These are phyloP conservation scores for Chloropsis hardwickii DNA, from an alignment of 2,113 vertebrate genomes.

Conservation along the genomic window DNA sequence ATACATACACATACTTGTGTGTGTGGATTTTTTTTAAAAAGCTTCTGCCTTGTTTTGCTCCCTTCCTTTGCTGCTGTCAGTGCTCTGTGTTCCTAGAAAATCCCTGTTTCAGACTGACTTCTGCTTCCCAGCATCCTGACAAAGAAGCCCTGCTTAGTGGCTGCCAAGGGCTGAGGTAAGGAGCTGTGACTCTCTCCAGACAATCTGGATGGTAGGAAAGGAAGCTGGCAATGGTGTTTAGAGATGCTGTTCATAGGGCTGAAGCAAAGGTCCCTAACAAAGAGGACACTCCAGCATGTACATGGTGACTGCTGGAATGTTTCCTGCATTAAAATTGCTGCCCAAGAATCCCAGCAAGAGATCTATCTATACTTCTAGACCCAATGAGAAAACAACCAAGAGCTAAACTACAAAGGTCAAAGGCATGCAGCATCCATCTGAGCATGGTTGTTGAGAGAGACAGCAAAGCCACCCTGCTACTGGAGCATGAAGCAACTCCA, in stretches of 20 bases:
- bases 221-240: background rate
- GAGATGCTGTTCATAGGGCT: fast-evolving
- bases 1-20: fast-evolving
- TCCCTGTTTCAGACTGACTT: background rate
- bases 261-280: background rate
- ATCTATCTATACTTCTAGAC: background rate
- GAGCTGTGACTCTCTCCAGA: background rate
- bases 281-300: background rate
- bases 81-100: background rate
- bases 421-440: background rate
- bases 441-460: background rate
- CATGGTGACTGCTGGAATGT: fast-evolving
- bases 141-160: background rate
- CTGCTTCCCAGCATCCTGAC: background rate
- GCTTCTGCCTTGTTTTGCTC: background rate
- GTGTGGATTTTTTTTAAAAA: background rate
- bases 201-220: background rate
- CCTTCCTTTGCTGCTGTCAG: background rate
- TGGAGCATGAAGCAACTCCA: constrained; percentile 1
- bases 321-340: background rate
- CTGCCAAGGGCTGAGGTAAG: background rate
- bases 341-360: background rate
- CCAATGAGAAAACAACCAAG: background rate
- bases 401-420: background rate
- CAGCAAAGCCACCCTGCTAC: background rate